phyloP scores from a whole-genome alignment of 2,797 vertebrate species.

The Notolabrus celidotus region DNA sequence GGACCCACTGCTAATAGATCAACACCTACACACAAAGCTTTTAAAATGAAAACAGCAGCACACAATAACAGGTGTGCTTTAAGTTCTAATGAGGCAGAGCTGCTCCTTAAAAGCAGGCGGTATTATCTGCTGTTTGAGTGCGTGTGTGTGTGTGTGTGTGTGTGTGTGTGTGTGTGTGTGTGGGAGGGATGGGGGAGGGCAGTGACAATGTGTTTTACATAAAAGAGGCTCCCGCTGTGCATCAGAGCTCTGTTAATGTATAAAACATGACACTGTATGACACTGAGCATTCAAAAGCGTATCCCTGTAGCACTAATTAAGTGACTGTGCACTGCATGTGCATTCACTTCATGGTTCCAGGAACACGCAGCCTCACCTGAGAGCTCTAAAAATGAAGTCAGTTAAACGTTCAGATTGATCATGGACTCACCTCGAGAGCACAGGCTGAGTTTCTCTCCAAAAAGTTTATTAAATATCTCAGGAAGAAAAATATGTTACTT shows the following conservation, averaged over 20 bases:
- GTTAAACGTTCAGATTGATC: too few species aligned
- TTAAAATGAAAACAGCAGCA: constrained; percentile 23
- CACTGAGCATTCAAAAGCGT: background rate
- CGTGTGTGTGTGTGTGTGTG: too few species aligned
- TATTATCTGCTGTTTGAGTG: constrained; percentile 28
- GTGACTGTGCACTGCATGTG: too few species aligned
- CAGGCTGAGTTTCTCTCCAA: too few species aligned
- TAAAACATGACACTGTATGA: constrained; percentile 33
- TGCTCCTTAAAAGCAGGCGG: constrained; percentile 47
- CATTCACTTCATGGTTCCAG: too few species aligned
- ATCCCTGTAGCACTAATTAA: background rate
- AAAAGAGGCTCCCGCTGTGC: constrained; percentile 17
- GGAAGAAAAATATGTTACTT: too few species aligned
- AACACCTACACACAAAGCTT: constrained; percentile 4
- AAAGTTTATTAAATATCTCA: too few species aligned
- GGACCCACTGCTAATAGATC: background rate
- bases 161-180: too few species aligned
- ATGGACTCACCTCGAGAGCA: too few species aligned
- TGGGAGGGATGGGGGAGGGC: too few species aligned
- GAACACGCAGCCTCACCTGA: too few species aligned
- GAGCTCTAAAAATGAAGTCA: too few species aligned
- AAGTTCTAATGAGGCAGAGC: constrained; percentile 39
- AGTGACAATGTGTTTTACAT: constrained; percentile 28
- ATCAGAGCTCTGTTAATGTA: constrained; percentile 16
- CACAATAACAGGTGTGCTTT: constrained; percentile 46